Conservation (phyloP, 2,888 invertebrate species). For the Tryphoninae sp. region DNA sequence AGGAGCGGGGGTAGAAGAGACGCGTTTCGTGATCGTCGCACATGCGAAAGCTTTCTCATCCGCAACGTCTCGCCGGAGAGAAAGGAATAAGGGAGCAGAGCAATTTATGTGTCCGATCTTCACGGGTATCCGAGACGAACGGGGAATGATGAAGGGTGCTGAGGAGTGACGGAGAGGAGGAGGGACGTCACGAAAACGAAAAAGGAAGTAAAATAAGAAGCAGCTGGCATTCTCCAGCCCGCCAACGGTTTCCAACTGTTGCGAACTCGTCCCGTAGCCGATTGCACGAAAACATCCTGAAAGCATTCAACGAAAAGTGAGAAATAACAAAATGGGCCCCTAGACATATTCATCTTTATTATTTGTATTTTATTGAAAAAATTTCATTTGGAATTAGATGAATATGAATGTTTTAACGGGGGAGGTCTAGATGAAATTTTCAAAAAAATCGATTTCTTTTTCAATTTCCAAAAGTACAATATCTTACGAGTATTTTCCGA, state of each 20-base stretch:
- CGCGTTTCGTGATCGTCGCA: neutral
- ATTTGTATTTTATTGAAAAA: neutral
- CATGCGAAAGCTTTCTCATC: neutral
- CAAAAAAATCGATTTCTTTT: no score
- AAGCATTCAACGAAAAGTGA: constrained; percentile 9
- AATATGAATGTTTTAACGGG: no score
- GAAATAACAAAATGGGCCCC: neutral
- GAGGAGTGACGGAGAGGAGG: neutral
- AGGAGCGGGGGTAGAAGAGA: no score
- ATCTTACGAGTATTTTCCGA: no score
- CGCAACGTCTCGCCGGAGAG: constrained; percentile 23
- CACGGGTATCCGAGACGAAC: constrained; percentile 31
- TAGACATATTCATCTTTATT: neutral
- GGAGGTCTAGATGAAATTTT: no score
- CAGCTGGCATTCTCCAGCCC: constrained; percentile 53
- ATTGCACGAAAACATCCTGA: constrained; percentile 8
- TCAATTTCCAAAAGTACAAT: no score
- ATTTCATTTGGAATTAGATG: neutral
- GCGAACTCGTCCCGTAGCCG: constrained; percentile 3
- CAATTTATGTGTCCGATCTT: constrained; percentile 50
- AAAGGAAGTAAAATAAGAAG: constrained; percentile 55
- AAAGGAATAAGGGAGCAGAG: constrained; percentile 37
- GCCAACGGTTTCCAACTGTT: constrained; percentile 54
- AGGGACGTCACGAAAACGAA: constrained; percentile 51
- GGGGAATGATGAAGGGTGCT: neutral